Conservation (phyloP, 2,113 vertebrate genomes). For the Catharus minimus region DNA sequence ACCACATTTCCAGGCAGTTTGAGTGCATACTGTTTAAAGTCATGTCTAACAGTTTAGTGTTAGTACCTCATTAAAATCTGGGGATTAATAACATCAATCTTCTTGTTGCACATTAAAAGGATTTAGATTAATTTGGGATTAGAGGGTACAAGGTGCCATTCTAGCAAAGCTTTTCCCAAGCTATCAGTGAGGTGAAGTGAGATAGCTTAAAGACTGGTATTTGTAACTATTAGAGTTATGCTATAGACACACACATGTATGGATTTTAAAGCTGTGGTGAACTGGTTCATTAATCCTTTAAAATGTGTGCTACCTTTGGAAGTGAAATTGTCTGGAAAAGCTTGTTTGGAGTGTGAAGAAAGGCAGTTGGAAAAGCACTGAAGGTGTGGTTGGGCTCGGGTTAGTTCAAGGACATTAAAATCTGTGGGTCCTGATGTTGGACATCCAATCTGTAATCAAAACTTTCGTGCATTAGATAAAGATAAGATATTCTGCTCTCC, state of each 20-base stretch:
- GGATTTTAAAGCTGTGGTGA: background rate
- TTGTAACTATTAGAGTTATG: background rate
- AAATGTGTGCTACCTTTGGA: background rate
- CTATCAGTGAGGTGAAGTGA: background rate
- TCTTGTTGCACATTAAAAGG: background rate
- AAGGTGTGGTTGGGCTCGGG: background rate
- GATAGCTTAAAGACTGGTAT: background rate
- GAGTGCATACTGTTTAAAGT: background rate
- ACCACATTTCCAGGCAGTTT: background rate
- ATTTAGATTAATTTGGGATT: constrained; percentile 14
- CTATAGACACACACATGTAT: background rate
- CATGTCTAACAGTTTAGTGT: background rate
- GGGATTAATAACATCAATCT: background rate
- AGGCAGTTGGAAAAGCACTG: background rate
- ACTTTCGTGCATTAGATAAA: background rate
- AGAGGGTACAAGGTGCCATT: background rate
- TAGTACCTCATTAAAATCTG: constrained; percentile 3
- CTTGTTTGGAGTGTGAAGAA: background rate
- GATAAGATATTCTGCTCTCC: background rate
- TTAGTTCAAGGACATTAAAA: background rate
- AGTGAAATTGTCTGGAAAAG: constrained; percentile 4
- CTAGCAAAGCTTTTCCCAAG: background rate
- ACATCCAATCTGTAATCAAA: background rate
- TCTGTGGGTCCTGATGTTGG: background rate
- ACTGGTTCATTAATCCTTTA: background rate